Conservation (phyloP, 2,888 invertebrate genomes). For the Agonopterix alstromeriana region DNA sequence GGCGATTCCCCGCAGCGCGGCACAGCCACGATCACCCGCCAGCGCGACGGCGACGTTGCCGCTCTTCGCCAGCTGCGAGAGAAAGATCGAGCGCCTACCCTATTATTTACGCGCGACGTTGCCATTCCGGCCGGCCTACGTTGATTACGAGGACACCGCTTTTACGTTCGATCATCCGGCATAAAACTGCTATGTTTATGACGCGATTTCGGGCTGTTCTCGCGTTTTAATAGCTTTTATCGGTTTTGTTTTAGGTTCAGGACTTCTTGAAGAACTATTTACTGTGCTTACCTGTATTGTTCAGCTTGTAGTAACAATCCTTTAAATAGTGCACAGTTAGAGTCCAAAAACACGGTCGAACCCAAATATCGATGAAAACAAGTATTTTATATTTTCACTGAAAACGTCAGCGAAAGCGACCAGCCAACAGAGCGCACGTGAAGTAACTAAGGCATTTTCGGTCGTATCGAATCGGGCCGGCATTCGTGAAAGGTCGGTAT, state of each 20-base stretch:
- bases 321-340: conserved; percentile 17
- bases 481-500: conserved; percentile 72
- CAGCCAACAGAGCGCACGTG: conserved; percentile 56
- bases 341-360: conserved; percentile 16
- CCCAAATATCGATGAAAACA: conserved; percentile 11
- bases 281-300: conserved; percentile 32
- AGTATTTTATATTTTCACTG: conserved; percentile 34
- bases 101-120: conserved; percentile 76
- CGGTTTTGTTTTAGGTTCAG: conserved; percentile 12
- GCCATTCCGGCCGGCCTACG: conserved; percentile 70
- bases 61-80: conserved; percentile 73
- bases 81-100: conserved; percentile 67
- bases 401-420: conserved; percentile 59
- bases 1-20: conserved; percentile 39
- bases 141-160: conserved; percentile 77
- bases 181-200: conserved; percentile 40
- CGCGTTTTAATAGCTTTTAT: conserved; percentile 19
- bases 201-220: conserved; percentile 25
- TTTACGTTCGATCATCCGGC: conserved; percentile 72
- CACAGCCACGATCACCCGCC: conserved; percentile 43
- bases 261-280: conserved; percentile 12
- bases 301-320: conserved; percentile 18
- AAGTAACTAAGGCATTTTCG: conserved; percentile 76
- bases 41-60: conserved; percentile 60
- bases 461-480: conserved; percentile 72